Evolutionary conservation across 2,888 invertebrate genomes (phyloP).

Genomic region (Hoplodrina blanda): DNA sequence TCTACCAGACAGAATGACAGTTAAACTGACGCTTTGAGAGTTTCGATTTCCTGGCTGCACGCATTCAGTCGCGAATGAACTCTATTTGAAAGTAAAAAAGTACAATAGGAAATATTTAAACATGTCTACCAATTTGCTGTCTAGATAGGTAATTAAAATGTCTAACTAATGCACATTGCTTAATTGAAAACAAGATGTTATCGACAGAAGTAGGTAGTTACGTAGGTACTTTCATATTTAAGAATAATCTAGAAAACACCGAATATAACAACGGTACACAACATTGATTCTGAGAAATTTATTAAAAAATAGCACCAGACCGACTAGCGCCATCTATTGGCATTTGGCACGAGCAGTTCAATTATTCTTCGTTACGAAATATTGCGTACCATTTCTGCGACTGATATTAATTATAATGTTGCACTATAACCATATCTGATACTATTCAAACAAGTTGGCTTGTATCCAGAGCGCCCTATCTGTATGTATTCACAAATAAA

Average conservation of each 20-base stretch:
- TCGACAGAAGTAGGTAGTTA: no score
- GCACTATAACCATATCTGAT: conserved; percentile 58
- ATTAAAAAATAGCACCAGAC: background rate
- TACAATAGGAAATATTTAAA: conserved; percentile 1
- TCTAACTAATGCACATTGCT: background rate
- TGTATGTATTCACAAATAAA: conserved; percentile 49
- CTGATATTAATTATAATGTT: conserved; percentile 57
- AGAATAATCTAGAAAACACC: background rate
- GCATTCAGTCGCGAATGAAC: conserved; percentile 16
- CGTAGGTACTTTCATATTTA: background rate
- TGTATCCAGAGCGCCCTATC: conserved; percentile 47
- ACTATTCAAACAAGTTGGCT: conserved; percentile 60
- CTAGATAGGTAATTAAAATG: background rate
- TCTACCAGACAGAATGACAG: conserved; percentile 35
- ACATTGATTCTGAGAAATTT: background rate
- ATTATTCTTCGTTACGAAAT: conserved; percentile 34
- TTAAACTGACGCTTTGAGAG: conserved; percentile 34
- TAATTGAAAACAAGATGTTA: background rate
- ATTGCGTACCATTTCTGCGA: conserved; percentile 26
- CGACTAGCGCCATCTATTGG: conserved; percentile 34
- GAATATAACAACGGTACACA: background rate
- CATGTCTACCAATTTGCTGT: background rate
- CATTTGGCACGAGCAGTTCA: conserved; percentile 22
- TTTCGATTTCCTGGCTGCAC: conserved; percentile 50
- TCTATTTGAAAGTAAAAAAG: background rate